These are phyloP conservation scores for Xestobium rufovillosum DNA, from an alignment of 2,888 invertebrate genomes.

Conservation along the genomic window DNA sequence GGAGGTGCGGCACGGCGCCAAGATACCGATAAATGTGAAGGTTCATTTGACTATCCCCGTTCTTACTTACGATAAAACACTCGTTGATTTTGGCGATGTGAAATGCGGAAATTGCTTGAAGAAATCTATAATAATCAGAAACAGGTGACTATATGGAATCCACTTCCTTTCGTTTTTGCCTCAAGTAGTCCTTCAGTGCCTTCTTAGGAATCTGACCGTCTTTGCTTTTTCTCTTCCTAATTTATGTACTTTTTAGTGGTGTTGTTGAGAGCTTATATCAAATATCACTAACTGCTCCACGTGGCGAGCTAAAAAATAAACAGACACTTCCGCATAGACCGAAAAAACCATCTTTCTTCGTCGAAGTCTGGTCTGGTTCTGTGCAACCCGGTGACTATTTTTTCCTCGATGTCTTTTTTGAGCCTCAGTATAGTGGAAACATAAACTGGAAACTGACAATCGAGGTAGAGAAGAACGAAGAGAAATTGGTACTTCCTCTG, in stretches of 20 bases:
- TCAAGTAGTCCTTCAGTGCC: too few relatives aligned
- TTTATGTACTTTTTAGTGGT: slow-evolving; percentile 42
- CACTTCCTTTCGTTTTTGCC: too few relatives aligned
- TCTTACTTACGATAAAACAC: slow-evolving; percentile 41
- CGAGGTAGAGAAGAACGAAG: slow-evolving; percentile 48
- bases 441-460: slow-evolving; percentile 35
- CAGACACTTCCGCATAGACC: too few relatives aligned
- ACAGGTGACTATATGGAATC: slow-evolving; percentile 51
- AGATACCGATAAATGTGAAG: slow-evolving; percentile 50
- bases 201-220: too few relatives aligned
- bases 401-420: slow-evolving; percentile 50
- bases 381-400: slow-evolving; percentile 47
- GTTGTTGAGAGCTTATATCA: slow-evolving; percentile 49
- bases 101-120: slow-evolving; percentile 53
- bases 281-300: too few relatives aligned
- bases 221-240: too few relatives aligned
- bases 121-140: slow-evolving; percentile 48
- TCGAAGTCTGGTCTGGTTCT: slow-evolving; percentile 42
- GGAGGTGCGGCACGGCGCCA: slow-evolving; percentile 53
- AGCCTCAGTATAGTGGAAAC: slow-evolving; percentile 46
- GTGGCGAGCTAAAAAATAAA: too few relatives aligned
- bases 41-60: slow-evolving; percentile 54
- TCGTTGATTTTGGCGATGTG: slow-evolving; percentile 51
- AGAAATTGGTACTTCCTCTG: slow-evolving; percentile 44
- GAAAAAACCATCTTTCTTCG: slow-evolving; percentile 29